These are phyloP conservation scores for Dasypogon diadema DNA, from an alignment of 2,888 invertebrate species.

Conservation along the genomic window DNA sequence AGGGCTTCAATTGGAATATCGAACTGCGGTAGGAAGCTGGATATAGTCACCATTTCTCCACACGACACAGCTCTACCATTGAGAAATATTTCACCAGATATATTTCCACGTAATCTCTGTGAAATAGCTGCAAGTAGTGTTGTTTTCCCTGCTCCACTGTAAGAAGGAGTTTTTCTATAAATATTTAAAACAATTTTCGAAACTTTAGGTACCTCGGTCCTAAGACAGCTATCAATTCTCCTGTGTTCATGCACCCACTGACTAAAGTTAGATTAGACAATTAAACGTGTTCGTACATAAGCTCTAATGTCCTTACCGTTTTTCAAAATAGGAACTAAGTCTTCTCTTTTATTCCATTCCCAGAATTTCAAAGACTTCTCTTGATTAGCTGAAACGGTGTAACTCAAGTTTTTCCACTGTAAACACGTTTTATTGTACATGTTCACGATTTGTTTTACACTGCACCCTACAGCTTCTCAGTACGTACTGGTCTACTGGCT, in stretches of 20 bases:
- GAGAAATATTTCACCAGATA: constrained; percentile 78
- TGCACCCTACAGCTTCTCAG: too few relatives aligned
- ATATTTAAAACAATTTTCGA: too few relatives aligned
- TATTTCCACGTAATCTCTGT: constrained; percentile 76
- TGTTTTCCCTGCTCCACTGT: constrained; percentile 83
- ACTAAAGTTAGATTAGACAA: constrained; percentile 71
- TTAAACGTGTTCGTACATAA: neutral
- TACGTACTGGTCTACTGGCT: too few relatives aligned
- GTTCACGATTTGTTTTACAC: neutral
- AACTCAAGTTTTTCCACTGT: constrained; percentile 66
- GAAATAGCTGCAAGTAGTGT: constrained; percentile 81
- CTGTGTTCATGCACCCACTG: constrained; percentile 76
- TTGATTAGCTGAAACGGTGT: constrained; percentile 64
- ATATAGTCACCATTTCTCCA: constrained; percentile 78
- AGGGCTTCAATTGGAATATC: constrained; percentile 84
- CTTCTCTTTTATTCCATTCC: constrained; percentile 57
- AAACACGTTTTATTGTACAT: constrained; percentile 60
- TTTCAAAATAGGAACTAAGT: neutral
- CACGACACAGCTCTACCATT: constrained; percentile 76
- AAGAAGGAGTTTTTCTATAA: too few relatives aligned
- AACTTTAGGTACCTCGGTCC: constrained; percentile 76
- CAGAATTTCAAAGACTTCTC: constrained; percentile 66
- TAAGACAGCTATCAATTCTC: constrained; percentile 80
- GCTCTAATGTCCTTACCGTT: neutral
- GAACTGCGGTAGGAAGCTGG: constrained; percentile 88